A percentile compares a stretch with the other conserved stretches of the same genome.
Evolutionary conservation across 2,888 invertebrate genomes (phyloP).

Genomic region (Graphium colonna): DNA sequence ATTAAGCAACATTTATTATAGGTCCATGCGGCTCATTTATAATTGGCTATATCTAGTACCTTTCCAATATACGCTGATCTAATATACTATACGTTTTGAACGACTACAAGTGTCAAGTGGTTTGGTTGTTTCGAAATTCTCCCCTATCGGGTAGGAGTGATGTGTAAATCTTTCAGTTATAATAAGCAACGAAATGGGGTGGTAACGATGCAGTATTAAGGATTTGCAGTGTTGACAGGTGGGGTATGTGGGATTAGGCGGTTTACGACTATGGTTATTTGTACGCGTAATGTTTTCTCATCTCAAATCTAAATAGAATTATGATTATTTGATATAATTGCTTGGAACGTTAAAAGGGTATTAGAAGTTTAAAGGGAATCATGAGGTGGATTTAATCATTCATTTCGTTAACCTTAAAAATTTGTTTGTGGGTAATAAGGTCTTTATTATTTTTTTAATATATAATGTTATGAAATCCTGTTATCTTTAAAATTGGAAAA

Average conservation of each 20-base stretch:
- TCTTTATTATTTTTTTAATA: too few relatives aligned
- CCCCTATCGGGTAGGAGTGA: slow-evolving; percentile 54
- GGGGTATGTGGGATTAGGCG: slow-evolving; percentile 41
- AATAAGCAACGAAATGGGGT: slow-evolving; percentile 59
- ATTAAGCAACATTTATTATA: not conserved
- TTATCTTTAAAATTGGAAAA: too few relatives aligned
- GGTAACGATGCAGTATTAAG: slow-evolving; percentile 66
- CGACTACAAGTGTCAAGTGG: slow-evolving; percentile 26
- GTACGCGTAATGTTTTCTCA: not conserved
- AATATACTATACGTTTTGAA: slow-evolving; percentile 19
- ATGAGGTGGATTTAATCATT: too few relatives aligned
- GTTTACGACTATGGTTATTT: slow-evolving; percentile 37
- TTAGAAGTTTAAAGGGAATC: too few relatives aligned
- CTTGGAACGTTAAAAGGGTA: too few relatives aligned
- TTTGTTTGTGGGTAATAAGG: too few relatives aligned
- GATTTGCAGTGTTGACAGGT: slow-evolving; percentile 62
- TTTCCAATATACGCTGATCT: slow-evolving; percentile 39
- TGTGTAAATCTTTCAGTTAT: slow-evolving; percentile 69
- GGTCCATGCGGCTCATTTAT: not conserved
- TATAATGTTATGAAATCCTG: too few relatives aligned
- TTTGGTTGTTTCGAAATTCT: slow-evolving; percentile 27
- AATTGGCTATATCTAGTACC: slow-evolving; percentile 8
- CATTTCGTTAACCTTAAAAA: too few relatives aligned
- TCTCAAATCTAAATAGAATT: not conserved
- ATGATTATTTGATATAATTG: too few relatives aligned